Evolutionary conservation across 2,797 vertebrate genomes (phyloP), one percentile per base, ranked within the genome.

Genomic region (Danionella dracula): DNA sequence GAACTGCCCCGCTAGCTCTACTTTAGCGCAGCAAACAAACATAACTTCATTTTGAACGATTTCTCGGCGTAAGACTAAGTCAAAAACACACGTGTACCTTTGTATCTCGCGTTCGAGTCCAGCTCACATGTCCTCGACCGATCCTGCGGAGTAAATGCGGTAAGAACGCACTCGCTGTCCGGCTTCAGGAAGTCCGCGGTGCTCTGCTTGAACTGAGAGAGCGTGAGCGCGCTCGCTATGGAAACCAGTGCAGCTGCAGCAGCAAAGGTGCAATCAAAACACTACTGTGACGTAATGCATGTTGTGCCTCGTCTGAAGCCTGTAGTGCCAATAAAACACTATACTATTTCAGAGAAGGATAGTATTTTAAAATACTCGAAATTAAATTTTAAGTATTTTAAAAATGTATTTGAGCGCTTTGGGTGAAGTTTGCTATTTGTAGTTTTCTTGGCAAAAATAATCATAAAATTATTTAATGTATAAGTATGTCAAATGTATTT

Each of bases 121-220:
- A 59, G 61, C 8, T 83, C 74, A 85, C 83, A 73, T 78, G 59
- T 70, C 80, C n/a, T 74, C 71, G 46, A 54, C 57, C 73, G 32
- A 29, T 58, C n/a, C 66, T 53, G 59, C 59, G 55, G 57, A 9
- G 51, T 35, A 21, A 79, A 67, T 8, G 74, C 15, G 70, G 70
- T 74, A 66, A 17, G 46, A 61, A 56, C 40, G 17, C 11, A 72
- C 77, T 79, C 84, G 80, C 79, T 68, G 82, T 86, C 83, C 86
- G 73, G 79, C 66, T 86, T 74, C 86, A 89, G 88, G 88, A 90
- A 89, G 86, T 88, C 83, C 76, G 19, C 61, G 75, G 82, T 75
- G 81, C 78, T 81, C 76, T 78, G 68, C 72, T 73, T 53, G 85
- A 51, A 60, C 56, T 84, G 78, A 66, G 63, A 48, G 66, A 48